Conservation (phyloP, 2,888 invertebrate genomes). For the Pemphredon lugubris region DNA sequence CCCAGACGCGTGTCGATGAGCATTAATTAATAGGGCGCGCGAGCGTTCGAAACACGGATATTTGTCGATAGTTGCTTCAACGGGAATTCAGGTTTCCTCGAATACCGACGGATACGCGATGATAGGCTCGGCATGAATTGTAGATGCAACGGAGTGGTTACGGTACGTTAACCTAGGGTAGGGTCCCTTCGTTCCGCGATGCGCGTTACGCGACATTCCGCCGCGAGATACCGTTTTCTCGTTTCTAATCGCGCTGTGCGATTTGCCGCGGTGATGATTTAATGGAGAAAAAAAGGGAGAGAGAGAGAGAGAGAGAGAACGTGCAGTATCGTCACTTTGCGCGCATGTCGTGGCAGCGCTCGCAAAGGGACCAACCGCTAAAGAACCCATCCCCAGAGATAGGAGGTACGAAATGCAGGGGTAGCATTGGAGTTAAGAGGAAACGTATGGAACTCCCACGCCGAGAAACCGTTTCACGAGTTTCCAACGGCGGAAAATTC, state of each 20-base stretch:
- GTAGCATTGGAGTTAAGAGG: conserved; percentile 61
- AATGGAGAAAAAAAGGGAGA: too few relatives aligned
- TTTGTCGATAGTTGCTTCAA: conserved; percentile 36
- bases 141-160: neutral
- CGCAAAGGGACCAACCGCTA: conserved; percentile 66
- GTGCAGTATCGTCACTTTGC: too few relatives aligned
- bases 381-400: conserved; percentile 68
- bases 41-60: conserved; percentile 33
- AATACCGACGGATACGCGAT: conserved; percentile 25
- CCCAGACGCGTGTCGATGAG: conserved; percentile 50
- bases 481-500: conserved; percentile 51
- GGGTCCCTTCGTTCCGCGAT: too few relatives aligned
- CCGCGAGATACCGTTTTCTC: too few relatives aligned
- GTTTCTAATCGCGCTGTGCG: too few relatives aligned
- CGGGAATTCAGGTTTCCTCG: conserved; percentile 32
- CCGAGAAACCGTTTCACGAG: conserved; percentile 32
- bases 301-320: too few relatives aligned
- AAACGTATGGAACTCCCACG: conserved; percentile 62
- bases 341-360: too few relatives aligned
- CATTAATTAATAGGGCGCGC: conserved; percentile 56
- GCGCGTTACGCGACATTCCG: too few relatives aligned
- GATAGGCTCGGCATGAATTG: conserved; percentile 32
- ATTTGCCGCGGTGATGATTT: too few relatives aligned
- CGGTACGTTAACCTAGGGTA: too few relatives aligned
- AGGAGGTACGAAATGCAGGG: conserved; percentile 51